phyloP scores from a whole-genome alignment of 2,888 invertebrate species.

The Cetonia aurata region DNA sequence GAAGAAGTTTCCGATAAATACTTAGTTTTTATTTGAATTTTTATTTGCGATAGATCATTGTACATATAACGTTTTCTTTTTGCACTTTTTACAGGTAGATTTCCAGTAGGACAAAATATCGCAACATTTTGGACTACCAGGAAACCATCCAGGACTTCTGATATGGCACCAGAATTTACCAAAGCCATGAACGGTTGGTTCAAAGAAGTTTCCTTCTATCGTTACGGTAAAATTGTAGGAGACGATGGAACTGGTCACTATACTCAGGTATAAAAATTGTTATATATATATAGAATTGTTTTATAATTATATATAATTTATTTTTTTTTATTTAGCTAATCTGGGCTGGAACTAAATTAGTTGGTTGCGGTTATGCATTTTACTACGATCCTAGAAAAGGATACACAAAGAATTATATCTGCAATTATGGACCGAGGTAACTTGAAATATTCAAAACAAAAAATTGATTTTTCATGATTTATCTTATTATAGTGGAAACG shows the following conservation, averaged over 20 bases:
- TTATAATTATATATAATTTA: not conserved
- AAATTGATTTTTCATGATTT: constrained; percentile 11
- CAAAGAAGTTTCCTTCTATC: constrained; percentile 77
- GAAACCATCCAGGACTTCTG: constrained; percentile 70
- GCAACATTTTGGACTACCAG: constrained; percentile 86
- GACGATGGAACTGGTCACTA: constrained; percentile 85
- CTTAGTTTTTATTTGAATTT: no score
- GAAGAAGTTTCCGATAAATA: no score
- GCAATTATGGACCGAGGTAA: constrained; percentile 87
- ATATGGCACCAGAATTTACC: constrained; percentile 79
- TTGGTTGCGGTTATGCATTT: constrained; percentile 90
- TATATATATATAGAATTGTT: constrained; percentile 30
- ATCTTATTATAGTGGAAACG: constrained; percentile 74
- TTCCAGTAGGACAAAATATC: constrained; percentile 88
- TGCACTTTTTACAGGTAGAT: constrained; percentile 70
- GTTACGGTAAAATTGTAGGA: constrained; percentile 68
- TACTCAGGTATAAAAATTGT: constrained; percentile 75
- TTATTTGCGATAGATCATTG: no score
- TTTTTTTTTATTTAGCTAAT: constrained; percentile 74
- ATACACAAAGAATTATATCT: constrained; percentile 86
- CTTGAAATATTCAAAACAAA: constrained; percentile 47
- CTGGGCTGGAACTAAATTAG: constrained; percentile 87
- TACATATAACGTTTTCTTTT: not conserved
- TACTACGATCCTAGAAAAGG: constrained; percentile 81
- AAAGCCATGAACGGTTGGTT: constrained; percentile 86